phyloP scores from a whole-genome alignment of 2,797 vertebrate genomes.

The Lutjanus campechanus region DNA sequence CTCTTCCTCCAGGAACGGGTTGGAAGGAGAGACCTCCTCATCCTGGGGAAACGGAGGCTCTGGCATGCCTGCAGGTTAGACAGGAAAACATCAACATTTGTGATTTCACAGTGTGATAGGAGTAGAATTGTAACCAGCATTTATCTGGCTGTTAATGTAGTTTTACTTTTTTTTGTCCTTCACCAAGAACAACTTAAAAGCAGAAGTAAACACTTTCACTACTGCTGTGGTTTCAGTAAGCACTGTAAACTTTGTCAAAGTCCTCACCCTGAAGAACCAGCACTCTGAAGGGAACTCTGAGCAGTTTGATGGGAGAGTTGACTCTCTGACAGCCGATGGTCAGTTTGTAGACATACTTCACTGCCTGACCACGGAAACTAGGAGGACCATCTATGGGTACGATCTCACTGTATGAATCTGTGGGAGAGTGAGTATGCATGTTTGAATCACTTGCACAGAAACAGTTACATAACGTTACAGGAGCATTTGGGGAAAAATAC shows the following conservation, averaged over 20 bases:
- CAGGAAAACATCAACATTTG: neutral
- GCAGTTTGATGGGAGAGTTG: slow-evolving; percentile 97
- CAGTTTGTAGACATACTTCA: slow-evolving; percentile 98
- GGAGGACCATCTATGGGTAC: slow-evolving; percentile 94
- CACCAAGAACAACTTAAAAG: neutral
- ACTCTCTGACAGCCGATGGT: slow-evolving; percentile 98
- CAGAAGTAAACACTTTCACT: neutral
- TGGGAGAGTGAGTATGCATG: neutral
- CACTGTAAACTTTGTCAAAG: neutral
- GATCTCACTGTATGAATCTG: slow-evolving; percentile 95
- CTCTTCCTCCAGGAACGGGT: slow-evolving; percentile 97
- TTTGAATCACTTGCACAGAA: neutral
- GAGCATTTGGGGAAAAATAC: neutral
- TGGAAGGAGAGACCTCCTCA: slow-evolving; percentile 95
- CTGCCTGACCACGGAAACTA: slow-evolving; percentile 96
- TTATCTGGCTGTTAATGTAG: neutral
- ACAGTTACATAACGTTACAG: neutral
- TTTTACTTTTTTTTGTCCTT: neutral
- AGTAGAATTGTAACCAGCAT: neutral
- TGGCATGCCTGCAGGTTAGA: slow-evolving; percentile 88
- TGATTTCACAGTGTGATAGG: neutral
- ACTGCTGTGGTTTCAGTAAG: neutral
- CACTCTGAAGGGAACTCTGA: slow-evolving; percentile 96
- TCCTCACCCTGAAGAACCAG: slow-evolving; percentile 93
- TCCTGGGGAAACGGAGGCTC: slow-evolving; percentile 93